A percentile compares a stretch with the other conserved stretches of the same genome.
These are phyloP conservation scores for Dolichopus griseipennis DNA, from an alignment of 2,888 invertebrate genomes.

Conservation along the genomic window DNA sequence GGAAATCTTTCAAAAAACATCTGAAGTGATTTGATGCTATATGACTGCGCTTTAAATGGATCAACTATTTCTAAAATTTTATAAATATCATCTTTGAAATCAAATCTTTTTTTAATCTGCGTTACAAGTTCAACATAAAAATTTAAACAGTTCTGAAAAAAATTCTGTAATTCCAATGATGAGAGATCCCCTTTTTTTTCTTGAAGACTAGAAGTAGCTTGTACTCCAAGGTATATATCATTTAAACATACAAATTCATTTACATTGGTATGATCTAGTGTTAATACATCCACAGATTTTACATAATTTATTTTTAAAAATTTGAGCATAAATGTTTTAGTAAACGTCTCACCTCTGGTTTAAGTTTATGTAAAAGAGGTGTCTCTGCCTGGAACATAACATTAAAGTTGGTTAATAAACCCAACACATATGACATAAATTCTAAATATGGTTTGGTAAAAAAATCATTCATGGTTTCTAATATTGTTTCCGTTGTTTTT, in stretches of 20 bases:
- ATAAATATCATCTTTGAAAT: background rate
- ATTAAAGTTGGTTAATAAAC: slow-evolving; percentile 11
- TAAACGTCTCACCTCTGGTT: slow-evolving; percentile 8
- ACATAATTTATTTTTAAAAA: background rate
- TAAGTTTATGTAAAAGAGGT: slow-evolving; percentile 7
- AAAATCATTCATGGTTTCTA: slow-evolving; percentile 7
- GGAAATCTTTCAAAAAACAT: background rate
- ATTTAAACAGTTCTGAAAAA: background rate
- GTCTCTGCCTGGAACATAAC: slow-evolving; percentile 11
- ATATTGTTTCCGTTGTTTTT: slow-evolving; percentile 5
- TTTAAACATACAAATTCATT: background rate
- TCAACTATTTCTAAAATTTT: background rate
- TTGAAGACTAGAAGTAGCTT: background rate
- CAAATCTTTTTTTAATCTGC: no score
- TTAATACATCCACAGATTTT: background rate
- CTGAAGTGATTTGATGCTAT: background rate
- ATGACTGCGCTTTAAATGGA: background rate
- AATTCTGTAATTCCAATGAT: background rate
- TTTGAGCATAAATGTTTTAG: background rate
- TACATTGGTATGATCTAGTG: background rate
- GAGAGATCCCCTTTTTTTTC: background rate
- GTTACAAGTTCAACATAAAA: slow-evolving; percentile 3
- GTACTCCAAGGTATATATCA: background rate
- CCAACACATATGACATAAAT: slow-evolving; percentile 9
- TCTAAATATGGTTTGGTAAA: slow-evolving; percentile 8